Evolutionary conservation across 2,888 invertebrate genomes (phyloP), one percentile per base, ranked within the genome.

Genomic region (Amblyjoppa fuscipennis): DNA sequence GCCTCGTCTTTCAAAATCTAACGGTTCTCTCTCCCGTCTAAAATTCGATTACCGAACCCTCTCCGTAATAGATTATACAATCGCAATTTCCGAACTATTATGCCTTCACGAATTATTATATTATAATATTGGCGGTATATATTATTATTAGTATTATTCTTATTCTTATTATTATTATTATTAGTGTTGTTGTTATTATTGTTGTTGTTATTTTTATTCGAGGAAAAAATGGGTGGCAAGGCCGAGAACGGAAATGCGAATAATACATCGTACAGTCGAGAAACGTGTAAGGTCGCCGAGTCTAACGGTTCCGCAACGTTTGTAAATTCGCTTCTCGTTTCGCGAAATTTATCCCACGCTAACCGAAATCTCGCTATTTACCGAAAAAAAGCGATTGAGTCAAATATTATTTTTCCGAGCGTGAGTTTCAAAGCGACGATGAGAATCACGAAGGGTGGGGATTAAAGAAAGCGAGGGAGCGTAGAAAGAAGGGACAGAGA

Each of bases 21-120:
- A 78, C 28, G 41, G 64, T 75, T 78, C 79, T 85, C 81, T 71
- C 75, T 79, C 66, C 41, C 49, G 31, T 25, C 25, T 70, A 38
- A 78, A 81, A 75, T 28, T 61, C 34, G 31, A 64, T 77, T 56
- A 45, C 53, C 45, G n/a, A 41, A 25, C 71, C 31, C 31, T 53
- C 68, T 64, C 76, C 61, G 73, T 56, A 73, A 53, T 38, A 1
- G n/a, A 70, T 76, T 81, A 70, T 81, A 70, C 41, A 70, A 81
- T 70, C 38, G 38, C 59, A 71, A 66, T 84, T 80, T 70, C 71
- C 51, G 56, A 45, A 64, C 31, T 16, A 41, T 41, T 41, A 13
- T 16, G 6, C 59, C 25, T n/a, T 4, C 2, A 45, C 31, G 45
- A n/a, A 38, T 61, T 13, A n/a, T 11, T 53, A 5, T 41, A 38